These are phyloP conservation scores for Austrolebias charrua DNA, from an alignment of 2,797 vertebrate species.

Conservation along the genomic window DNA sequence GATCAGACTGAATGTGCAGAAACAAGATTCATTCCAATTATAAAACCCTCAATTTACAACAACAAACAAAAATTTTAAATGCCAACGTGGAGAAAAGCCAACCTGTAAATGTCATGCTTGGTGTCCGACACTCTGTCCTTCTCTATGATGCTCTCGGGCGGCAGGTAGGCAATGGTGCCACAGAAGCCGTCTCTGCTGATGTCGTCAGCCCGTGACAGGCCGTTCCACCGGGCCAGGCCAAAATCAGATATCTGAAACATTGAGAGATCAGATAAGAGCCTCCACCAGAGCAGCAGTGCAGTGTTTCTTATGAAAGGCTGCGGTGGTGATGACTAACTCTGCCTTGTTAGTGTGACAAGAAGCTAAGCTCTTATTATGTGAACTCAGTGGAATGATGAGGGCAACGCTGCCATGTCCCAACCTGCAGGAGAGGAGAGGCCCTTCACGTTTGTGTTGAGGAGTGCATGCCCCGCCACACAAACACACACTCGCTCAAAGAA, in stretches of 20 bases:
- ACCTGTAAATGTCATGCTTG: constrained; percentile 98
- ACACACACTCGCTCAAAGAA: constrained; percentile 27
- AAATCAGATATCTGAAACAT: constrained; percentile 92
- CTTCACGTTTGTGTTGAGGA: constrained; percentile 46
- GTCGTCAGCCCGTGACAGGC: constrained; percentile 90
- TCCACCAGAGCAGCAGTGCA: neutral
- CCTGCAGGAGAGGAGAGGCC: constrained; percentile 72
- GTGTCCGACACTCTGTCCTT: constrained; percentile 94
- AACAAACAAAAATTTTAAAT: neutral
- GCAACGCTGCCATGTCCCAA: constrained; percentile 61
- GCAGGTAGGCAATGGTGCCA: constrained; percentile 96
- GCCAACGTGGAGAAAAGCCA: constrained; percentile 27
- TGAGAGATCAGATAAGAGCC: constrained; percentile 36
- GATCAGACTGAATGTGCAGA: too few species aligned
- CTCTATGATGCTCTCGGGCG: constrained; percentile 95
- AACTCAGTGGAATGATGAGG: constrained; percentile 59
- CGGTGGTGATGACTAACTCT: constrained; percentile 57
- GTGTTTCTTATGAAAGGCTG: constrained; percentile 22
- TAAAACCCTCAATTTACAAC: too few species aligned
- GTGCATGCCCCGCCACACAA: constrained; percentile 44
- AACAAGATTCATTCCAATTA: too few species aligned
- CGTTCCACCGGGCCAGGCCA: constrained; percentile 94
- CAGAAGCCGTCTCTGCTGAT: constrained; percentile 97
- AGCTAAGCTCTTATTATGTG: constrained; percentile 59
- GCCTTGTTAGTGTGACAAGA: constrained; percentile 42